These are phyloP conservation scores for Xerus inauris DNA, from an alignment of 2,113 vertebrate genomes.

Conservation along the genomic window DNA sequence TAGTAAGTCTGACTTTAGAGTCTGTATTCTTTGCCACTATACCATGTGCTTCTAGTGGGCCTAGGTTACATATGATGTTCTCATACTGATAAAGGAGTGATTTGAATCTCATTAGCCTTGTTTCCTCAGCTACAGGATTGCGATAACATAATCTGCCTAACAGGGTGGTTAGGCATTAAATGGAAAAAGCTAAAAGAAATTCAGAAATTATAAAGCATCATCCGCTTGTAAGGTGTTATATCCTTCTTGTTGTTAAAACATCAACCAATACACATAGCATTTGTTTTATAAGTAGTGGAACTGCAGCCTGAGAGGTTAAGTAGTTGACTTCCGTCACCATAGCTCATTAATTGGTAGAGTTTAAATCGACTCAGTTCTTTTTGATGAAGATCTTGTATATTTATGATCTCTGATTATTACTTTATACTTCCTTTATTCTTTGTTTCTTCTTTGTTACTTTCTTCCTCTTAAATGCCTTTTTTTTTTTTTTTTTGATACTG, in stretches of 20 bases:
- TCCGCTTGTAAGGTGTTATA: neutral
- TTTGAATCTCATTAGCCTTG: neutral
- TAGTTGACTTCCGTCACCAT: neutral
- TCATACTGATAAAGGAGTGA: neutral
- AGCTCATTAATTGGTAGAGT: neutral
- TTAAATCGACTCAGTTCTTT: neutral
- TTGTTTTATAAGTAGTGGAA: neutral
- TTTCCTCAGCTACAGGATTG: constrained; percentile 4
- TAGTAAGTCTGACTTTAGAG: neutral
- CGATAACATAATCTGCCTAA: neutral
- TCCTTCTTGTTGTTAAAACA: neutral
- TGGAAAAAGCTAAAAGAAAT: neutral
- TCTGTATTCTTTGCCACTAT: neutral
- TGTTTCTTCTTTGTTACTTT: neutral
- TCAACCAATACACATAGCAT: neutral
- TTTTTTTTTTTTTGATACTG: too few species aligned
- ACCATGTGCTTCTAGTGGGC: neutral
- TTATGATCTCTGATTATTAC: neutral
- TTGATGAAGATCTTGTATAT: neutral
- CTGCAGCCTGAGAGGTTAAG: neutral
- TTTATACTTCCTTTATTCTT: neutral
- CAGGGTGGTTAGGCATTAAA: neutral
- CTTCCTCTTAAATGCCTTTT: too few species aligned
- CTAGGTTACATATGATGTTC: neutral
- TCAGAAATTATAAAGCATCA: neutral